Percentiles rank a stretch among this genome's conserved stretches.
These are phyloP conservation scores for Drosophila nigrodunni DNA, from an alignment of 1,140 invertebrate species.

Conservation along the genomic window DNA sequence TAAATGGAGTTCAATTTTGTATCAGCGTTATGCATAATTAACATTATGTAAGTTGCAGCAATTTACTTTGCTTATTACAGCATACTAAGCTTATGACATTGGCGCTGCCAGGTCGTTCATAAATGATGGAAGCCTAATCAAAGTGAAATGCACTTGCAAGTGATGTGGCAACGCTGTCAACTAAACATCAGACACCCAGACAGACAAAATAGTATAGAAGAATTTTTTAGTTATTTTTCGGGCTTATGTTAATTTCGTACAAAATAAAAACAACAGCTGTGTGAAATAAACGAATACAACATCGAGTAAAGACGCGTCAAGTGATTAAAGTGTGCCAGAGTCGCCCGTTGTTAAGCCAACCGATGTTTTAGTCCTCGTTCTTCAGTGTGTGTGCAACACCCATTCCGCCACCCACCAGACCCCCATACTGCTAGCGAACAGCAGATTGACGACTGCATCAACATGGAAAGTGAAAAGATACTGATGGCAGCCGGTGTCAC, in stretches of 20 bases:
- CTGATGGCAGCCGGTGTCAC: constrained; percentile 89
- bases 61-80: background rate
- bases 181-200: constrained; percentile 42
- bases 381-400: constrained; percentile 17
- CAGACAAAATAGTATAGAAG: constrained; percentile 43
- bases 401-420: background rate
- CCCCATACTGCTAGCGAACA: too few species aligned
- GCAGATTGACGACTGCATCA: background rate
- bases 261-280: constrained; percentile 18
- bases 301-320: background rate
- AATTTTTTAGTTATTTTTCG: constrained; percentile 39
- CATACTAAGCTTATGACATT: background rate
- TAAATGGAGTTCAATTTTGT: too few species aligned
- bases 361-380: constrained; percentile 30
- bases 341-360: constrained; percentile 26
- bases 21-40: too few species aligned
- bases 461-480: constrained; percentile 84
- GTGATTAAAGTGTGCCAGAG: background rate
- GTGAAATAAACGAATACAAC: background rate
- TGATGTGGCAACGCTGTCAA: constrained; percentile 17
- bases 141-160: background rate
- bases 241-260: constrained; percentile 31
- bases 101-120: constrained; percentile 8
- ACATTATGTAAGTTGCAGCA: background rate
- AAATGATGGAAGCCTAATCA: background rate